Evolutionary conservation across 2,113 vertebrate genomes (phyloP).

Genomic region (Hyaena hyaena): DNA sequence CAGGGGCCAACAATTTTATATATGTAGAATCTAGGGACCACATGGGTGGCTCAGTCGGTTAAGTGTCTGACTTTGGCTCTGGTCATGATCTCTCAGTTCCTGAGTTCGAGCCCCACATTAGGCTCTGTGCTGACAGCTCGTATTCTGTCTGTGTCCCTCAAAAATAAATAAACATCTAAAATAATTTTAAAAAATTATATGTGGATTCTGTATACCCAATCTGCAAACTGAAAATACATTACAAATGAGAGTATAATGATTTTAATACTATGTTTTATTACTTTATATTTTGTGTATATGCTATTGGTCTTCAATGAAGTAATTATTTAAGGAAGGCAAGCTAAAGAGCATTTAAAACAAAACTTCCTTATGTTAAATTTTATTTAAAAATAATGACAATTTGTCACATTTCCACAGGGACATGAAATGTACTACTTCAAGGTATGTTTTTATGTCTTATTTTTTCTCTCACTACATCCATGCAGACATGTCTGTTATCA

Average conservation of each 20-base stretch:
- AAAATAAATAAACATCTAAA: no score
- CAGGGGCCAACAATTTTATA: background rate
- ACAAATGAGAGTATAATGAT: background rate
- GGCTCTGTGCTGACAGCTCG: no score
- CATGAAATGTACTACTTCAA: background rate
- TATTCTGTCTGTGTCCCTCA: no score
- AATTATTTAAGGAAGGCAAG: slow-evolving; percentile 1
- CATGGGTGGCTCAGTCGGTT: no score
- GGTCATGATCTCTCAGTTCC: no score
- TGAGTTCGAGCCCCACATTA: no score
- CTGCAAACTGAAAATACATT: background rate
- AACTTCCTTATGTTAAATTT: background rate
- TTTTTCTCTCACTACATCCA: background rate
- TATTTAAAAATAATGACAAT: background rate
- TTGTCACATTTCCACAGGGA: background rate
- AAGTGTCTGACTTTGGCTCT: no score
- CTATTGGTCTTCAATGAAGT: background rate
- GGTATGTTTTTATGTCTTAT: background rate
- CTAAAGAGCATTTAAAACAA: background rate
- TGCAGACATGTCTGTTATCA: background rate
- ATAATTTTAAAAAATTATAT: no score
- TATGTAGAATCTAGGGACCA: background rate
- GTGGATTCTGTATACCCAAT: background rate
- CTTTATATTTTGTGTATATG: background rate
- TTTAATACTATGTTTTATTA: background rate